Percentiles rank a stretch among this genome's conserved stretches.
Conservation (phyloP, 35 echinoderm and acorn worm species). For the Eucidaris tribuloides region DNA sequence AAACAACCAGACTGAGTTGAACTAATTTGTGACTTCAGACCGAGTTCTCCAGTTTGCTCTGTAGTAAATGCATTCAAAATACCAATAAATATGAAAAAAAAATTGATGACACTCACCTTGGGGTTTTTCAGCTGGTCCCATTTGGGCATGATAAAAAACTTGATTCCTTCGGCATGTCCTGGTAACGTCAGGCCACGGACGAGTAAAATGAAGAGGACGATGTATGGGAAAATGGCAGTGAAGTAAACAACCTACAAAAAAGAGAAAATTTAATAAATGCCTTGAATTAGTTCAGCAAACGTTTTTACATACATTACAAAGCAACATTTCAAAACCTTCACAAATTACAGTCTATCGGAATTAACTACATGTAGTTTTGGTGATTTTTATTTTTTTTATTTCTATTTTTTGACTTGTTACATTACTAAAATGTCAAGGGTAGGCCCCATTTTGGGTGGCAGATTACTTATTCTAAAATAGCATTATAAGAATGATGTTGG, state of each 20-base stretch:
- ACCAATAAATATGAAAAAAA: background rate
- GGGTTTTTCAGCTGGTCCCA: slow-evolving; percentile 79
- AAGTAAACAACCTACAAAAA: slow-evolving; percentile 86
- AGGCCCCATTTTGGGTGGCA: background rate
- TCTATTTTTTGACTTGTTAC: background rate
- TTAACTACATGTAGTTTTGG: background rate
- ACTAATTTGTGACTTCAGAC: background rate
- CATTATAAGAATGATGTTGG: background rate
- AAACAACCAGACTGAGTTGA: background rate
- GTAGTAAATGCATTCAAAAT: background rate
- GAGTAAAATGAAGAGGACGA: slow-evolving; percentile 79
- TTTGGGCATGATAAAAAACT: slow-evolving; percentile 78
- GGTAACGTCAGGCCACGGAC: slow-evolving; percentile 80
- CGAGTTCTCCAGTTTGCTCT: background rate
- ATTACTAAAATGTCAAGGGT: background rate
- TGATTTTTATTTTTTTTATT: background rate
- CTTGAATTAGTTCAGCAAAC: background rate
- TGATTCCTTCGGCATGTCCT: slow-evolving; percentile 55
- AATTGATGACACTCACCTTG: slow-evolving; percentile 48
- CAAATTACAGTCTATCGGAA: background rate
- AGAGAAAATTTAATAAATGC: background rate
- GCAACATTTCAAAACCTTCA: background rate
- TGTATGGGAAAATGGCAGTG: slow-evolving; percentile 89
- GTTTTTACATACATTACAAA: background rate
- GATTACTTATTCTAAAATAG: background rate